Conservation (phyloP, 2,113 vertebrate genomes). For the Lanius collurio region DNA sequence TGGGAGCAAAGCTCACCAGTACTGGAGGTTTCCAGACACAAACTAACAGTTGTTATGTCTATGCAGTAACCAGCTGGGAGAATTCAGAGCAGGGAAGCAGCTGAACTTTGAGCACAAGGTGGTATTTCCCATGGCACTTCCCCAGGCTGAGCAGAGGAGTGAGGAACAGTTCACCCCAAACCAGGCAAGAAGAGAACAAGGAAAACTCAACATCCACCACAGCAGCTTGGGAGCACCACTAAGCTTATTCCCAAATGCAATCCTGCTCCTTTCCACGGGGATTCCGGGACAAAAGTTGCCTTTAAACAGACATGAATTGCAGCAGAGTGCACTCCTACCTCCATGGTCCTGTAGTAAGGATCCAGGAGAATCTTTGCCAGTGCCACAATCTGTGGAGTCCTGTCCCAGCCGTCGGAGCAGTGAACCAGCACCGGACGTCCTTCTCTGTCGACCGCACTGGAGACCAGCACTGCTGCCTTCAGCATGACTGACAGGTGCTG, state of each 20-base stretch:
- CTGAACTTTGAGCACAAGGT: neutral
- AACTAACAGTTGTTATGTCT: neutral
- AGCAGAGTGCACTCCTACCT: conserved; percentile 71
- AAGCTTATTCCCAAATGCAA: neutral
- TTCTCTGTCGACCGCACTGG: conserved; percentile 90
- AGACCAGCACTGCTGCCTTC: conserved; percentile 92
- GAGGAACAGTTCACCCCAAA: neutral
- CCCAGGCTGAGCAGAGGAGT: neutral
- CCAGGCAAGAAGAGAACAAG: neutral
- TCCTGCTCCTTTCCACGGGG: neutral
- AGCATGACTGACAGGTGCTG: conserved; percentile 98
- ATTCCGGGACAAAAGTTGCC: neutral
- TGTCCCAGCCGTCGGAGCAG: conserved; percentile 97
- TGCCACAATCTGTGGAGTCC: conserved; percentile 94
- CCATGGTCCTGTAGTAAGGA: conserved; percentile 95
- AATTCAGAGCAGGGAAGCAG: neutral
- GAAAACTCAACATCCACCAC: neutral
- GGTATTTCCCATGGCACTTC: neutral
- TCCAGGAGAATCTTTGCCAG: conserved; percentile 93
- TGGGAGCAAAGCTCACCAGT: neutral
- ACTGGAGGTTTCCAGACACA: neutral
- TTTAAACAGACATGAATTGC: neutral
- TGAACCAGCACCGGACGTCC: conserved; percentile 94
- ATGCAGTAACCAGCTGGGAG: neutral
- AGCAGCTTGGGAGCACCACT: neutral